These are phyloP conservation scores for Leptinotarsa haldemani DNA, from an alignment of 2,888 invertebrate genomes.

Conservation along the genomic window DNA sequence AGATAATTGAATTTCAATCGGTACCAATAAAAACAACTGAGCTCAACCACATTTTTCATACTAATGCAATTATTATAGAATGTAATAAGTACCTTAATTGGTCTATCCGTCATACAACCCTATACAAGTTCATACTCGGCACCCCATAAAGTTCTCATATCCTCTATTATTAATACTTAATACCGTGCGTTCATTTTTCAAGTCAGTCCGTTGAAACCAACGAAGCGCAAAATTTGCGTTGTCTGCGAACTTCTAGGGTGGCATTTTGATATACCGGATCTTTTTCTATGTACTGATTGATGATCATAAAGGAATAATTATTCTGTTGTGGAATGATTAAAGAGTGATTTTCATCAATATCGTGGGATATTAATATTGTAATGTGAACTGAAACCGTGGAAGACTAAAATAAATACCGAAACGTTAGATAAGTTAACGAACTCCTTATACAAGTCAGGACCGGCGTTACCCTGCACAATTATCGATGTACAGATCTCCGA, in stretches of 20 bases:
- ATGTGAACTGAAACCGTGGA: neutral
- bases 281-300: neutral
- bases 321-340: neutral
- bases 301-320: conserved; percentile 5
- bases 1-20: neutral
- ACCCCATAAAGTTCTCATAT: conserved; percentile 47
- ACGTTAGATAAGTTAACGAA: neutral
- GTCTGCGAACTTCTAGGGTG: conserved; percentile 31
- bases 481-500: neutral
- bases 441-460: neutral
- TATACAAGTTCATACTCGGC: conserved; percentile 33
- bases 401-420: neutral
- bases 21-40: neutral
- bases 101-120: conserved; percentile 28
- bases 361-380: neutral
- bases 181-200: conserved; percentile 43
- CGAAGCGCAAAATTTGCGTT: conserved; percentile 40
- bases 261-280: conserved; percentile 23
- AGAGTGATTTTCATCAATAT: conserved; percentile 5
- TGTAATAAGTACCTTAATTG: conserved; percentile 29
- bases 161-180: conserved; percentile 37
- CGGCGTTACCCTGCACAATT: neutral
- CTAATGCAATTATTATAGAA: conserved; percentile 1
- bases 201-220: conserved; percentile 35
- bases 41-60: neutral